Percentiles rank a stretch among this genome's conserved stretches.
Conservation (phyloP, 2,888 invertebrate genomes). For the Zaprionus lineosus region DNA sequence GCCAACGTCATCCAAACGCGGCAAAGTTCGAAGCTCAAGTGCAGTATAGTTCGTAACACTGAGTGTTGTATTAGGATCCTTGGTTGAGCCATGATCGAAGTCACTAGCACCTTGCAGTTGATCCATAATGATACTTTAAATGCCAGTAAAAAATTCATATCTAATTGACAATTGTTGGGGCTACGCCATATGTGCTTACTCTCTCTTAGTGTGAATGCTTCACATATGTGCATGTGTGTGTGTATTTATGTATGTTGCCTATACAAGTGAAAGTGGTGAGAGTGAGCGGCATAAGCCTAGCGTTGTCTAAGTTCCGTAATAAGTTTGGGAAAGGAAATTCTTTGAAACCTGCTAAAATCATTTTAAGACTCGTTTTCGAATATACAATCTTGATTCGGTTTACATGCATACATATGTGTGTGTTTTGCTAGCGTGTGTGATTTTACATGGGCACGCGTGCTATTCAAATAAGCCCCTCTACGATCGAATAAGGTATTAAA, state of each 20-base stretch:
- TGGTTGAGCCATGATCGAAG: constrained; percentile 1
- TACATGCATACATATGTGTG: not conserved
- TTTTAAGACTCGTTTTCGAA: constrained; percentile 20
- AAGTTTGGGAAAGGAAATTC: constrained; percentile 43
- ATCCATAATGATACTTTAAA: constrained; percentile 9
- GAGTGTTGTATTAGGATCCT: not conserved
- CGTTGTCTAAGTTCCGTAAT: constrained; percentile 61
- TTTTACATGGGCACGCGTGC: constrained; percentile 16
- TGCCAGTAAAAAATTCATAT: constrained; percentile 30
- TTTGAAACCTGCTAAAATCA: constrained; percentile 7
- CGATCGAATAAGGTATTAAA: constrained; percentile 41
- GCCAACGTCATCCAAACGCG: constrained; percentile 81
- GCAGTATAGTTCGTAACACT: constrained; percentile 26
- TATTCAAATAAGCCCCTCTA: constrained; percentile 49
- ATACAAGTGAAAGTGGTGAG: constrained; percentile 67
- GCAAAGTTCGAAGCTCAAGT: constrained; percentile 65
- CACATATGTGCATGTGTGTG: constrained; percentile 10
- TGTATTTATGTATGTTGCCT: constrained; percentile 6
- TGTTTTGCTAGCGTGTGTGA: constrained; percentile 7
- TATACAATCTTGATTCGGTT: constrained; percentile 5
- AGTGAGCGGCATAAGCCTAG: constrained; percentile 49
- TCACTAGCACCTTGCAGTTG: not conserved
- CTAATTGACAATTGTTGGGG: constrained; percentile 56
- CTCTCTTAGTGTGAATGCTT: no score
- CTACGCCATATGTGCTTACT: constrained; percentile 48